Base-by-base conservation (phyloP, 2,113 vertebrate genomes). In the Catharus fuscescens region DNA sequence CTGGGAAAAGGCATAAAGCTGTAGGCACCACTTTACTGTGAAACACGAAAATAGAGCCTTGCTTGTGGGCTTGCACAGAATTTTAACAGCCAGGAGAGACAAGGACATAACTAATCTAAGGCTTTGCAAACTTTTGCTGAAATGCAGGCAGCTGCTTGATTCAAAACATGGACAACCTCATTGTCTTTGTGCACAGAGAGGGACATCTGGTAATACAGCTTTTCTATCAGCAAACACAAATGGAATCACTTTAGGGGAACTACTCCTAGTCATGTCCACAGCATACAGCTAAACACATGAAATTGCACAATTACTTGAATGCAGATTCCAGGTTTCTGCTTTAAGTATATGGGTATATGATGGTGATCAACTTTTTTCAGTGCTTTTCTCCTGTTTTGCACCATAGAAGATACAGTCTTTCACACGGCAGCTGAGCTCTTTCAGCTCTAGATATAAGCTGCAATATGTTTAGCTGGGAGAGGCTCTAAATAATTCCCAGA, bases 191-290 rank as follows among this genome's bases (percentile, higher is more conserved):
- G 12, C 32, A n/a, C 1, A 36, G 20, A 45, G 17, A n/a, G 9
- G 6, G 7, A 94, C 23, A 16, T 34, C 54, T 50, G 34, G 9
- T 38, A 84, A 81, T 12, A 26, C 6, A 52, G 18, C 10, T 86
- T 72, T 54, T 47, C 69, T 52, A 17, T 40, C n/a, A 62, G 8
- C 54, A 93, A 83, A 77, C 1, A 1, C 47, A 61, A 53, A 71
- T 0, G 0, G 6, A 23, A 7, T 47, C 26, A 18, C 5, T 48
- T 67, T 13, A 47, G 31, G 13, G 34, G 9, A 79, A n/a, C 8
- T 18, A 34, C 6, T 71, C 38, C 50, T 32, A 36, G 14, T 28
- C 18, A 10, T 28, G 19, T 21, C 32, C 31, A 77, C 13, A 59
- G 7, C 1, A 21, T 28, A 64, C 24, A 36, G 76, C 14, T 81